phyloP scores from a whole-genome alignment of 2,113 vertebrate genomes.

The Neodontobutis hainanensis region DNA sequence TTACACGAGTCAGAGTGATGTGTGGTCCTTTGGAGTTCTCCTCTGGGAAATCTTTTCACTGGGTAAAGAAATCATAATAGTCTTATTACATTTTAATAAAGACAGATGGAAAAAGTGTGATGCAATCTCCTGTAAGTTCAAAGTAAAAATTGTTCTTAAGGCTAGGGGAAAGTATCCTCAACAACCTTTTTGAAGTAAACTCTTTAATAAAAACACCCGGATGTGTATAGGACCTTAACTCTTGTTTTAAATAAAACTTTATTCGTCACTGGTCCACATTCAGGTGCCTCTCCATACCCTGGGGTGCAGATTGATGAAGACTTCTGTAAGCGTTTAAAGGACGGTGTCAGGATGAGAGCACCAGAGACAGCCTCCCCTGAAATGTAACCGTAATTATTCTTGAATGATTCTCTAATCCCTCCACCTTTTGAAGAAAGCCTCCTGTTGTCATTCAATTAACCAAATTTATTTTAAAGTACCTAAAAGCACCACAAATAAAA shows the following conservation, averaged over 20 bases:
- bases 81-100: conserved; percentile 3
- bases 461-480: not conserved
- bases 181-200: not conserved
- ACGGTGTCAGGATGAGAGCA: conserved; percentile 93
- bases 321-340: conserved; percentile 93
- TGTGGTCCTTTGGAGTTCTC: conserved; percentile 98
- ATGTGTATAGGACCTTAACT: not conserved
- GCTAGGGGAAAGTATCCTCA: not conserved
- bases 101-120: not conserved
- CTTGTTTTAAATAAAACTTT: not conserved
- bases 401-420: conserved; percentile 4
- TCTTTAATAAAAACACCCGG: not conserved
- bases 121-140: not conserved
- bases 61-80: conserved; percentile 78
- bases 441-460: conserved; percentile 3
- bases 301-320: conserved; percentile 98
- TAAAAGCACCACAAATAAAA: conserved; percentile 6
- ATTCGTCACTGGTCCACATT: not conserved
- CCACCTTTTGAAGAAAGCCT: not conserved
- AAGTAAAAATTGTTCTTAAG: conserved; percentile 7
- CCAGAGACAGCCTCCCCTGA: conserved; percentile 94
- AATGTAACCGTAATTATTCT: conserved; percentile 81
- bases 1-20: conserved; percentile 96
- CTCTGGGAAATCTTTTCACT: conserved; percentile 99
- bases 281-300: conserved; percentile 96